Evolutionary conservation across 2,113 vertebrate genomes (phyloP).

Genomic region (Pandion haliaetus): DNA sequence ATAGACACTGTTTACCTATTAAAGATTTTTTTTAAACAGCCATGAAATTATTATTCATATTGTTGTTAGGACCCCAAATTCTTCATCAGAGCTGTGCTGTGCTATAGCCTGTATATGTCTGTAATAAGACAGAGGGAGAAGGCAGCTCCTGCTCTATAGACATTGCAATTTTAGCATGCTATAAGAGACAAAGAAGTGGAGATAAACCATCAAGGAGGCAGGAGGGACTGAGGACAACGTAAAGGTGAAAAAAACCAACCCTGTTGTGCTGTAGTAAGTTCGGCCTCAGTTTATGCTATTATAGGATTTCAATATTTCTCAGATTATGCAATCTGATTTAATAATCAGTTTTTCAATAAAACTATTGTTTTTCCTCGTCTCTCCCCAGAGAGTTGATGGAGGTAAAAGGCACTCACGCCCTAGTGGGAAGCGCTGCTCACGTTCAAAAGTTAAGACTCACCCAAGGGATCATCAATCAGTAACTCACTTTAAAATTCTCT

Average conservation of each 20-base stretch:
- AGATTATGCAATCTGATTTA: slow-evolving; percentile 26
- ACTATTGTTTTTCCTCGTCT: not conserved
- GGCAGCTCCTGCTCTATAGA: not conserved
- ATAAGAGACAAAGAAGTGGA: not conserved
- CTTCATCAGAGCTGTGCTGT: not conserved
- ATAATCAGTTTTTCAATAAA: not conserved
- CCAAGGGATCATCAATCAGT: slow-evolving; percentile 64
- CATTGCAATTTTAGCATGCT: not conserved
- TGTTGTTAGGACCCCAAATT: not conserved
- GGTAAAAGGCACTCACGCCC: not conserved
- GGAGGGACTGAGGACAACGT: not conserved
- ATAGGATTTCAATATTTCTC: slow-evolving; percentile 27
- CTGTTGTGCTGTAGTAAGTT: not conserved
- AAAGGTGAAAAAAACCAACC: not conserved
- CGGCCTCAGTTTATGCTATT: not conserved
- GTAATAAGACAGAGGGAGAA: not conserved
- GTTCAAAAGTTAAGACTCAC: slow-evolving; percentile 38
- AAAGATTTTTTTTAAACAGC: not conserved
- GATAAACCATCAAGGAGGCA: not conserved
- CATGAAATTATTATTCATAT: not conserved
- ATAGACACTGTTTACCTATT: not conserved
- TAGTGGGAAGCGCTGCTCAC: not conserved
- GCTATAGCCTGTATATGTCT: not conserved
- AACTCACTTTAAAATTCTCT: slow-evolving; percentile 73
- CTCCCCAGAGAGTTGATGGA: not conserved